phyloP scores from a whole-genome alignment of 2,888 invertebrate genomes.

The Drosophila putrida region DNA sequence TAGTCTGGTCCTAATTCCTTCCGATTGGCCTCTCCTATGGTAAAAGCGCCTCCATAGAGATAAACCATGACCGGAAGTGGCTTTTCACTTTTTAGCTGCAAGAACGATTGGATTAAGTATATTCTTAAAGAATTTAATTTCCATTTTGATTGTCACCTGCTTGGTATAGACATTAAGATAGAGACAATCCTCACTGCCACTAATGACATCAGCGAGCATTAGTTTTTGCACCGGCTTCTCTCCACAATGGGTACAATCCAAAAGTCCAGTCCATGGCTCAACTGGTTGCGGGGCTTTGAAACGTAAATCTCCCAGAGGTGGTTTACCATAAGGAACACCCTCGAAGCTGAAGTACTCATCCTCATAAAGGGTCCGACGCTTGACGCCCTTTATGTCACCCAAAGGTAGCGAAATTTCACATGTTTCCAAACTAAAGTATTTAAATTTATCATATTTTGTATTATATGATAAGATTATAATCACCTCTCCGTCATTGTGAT shows the following conservation, averaged over 20 bases:
- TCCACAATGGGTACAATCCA: slow-evolving; percentile 83
- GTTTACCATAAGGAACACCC: slow-evolving; percentile 80
- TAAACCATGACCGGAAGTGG: slow-evolving; percentile 85
- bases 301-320: slow-evolving; percentile 85
- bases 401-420: no score
- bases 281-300: slow-evolving; percentile 84
- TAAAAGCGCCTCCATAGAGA: slow-evolving; percentile 86
- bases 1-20: slow-evolving; percentile 84
- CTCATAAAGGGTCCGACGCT: no score
- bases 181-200: slow-evolving; percentile 86
- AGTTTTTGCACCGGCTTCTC: slow-evolving; percentile 79
- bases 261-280: slow-evolving; percentile 84
- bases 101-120: no score
- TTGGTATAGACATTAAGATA: slow-evolving; percentile 85
- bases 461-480: no score
- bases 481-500: no score
- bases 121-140: no score
- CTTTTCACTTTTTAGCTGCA: slow-evolving; percentile 61
- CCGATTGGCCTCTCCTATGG: slow-evolving; percentile 83
- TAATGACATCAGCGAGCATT: slow-evolving; percentile 71
- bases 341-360: slow-evolving; percentile 70
- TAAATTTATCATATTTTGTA: no score
- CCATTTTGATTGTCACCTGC: not conserved
- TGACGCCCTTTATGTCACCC: no score
- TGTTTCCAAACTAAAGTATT: no score